A percentile compares a stretch with the other conserved stretches of the same genome.
phyloP scores from a whole-genome alignment of 2,888 invertebrate species.

The Hydroisotoma schaefferi region DNA sequence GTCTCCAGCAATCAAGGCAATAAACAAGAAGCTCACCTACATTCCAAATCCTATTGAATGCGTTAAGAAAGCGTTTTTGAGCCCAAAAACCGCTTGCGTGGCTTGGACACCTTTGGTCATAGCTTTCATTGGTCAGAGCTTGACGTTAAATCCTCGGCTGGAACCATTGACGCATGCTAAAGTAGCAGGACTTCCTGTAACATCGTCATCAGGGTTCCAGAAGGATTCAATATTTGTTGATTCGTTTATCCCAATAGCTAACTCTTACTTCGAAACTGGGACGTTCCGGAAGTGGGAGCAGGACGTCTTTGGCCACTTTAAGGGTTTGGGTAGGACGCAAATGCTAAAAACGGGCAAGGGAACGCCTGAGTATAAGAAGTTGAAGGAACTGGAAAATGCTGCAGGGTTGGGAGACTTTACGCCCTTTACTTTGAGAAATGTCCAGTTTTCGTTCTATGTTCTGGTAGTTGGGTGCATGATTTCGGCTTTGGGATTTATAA shows the following conservation, averaged over 20 bases:
- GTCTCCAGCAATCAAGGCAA: constrained; percentile 3
- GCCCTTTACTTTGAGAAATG: constrained; percentile 4
- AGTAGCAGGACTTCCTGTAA: constrained; percentile 21
- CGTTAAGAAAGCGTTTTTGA: constrained; percentile 2
- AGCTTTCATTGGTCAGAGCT: neutral
- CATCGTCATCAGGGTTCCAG: constrained; percentile 32
- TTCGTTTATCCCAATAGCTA: constrained; percentile 20
- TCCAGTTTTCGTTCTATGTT: constrained; percentile 5
- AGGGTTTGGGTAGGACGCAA: neutral
- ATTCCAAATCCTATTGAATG: neutral
- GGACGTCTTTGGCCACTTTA: neutral
- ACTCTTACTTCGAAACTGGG: constrained; percentile 18
- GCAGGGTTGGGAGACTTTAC: neutral
- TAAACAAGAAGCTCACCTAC: constrained; percentile 5
- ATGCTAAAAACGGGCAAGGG: neutral
- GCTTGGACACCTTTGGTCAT: constrained; percentile 12
- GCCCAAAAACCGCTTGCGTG: constrained; percentile 2
- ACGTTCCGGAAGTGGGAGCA: constrained; percentile 10
- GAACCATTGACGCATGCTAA: constrained; percentile 21
- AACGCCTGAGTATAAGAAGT: neutral
- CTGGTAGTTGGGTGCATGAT: neutral
- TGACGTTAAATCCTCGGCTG: constrained; percentile 20
- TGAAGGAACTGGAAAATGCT: neutral
- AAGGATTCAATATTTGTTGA: constrained; percentile 33
- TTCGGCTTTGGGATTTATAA: too few relatives aligned